Conservation (phyloP, 2,797 vertebrate genomes). For the Macrochelys suwanniensis region DNA sequence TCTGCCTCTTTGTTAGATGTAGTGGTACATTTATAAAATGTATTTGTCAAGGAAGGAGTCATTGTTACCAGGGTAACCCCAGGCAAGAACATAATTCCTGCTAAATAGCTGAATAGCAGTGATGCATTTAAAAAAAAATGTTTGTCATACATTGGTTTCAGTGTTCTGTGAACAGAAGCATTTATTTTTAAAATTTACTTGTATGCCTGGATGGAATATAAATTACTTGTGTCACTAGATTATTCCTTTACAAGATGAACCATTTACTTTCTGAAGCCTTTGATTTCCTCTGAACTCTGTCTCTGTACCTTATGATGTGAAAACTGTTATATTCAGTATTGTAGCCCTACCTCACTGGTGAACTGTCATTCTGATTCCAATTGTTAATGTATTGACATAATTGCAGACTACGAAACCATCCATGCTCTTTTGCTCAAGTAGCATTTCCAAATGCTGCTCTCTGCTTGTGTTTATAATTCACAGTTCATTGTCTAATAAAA, state of each 20-base stretch:
- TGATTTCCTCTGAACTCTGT: not conserved
- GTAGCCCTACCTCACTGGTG: not conserved
- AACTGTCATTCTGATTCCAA: not conserved
- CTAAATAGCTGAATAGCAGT: not conserved
- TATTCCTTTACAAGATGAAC: not conserved
- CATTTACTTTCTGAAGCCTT: not conserved
- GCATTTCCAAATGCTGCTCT: not conserved
- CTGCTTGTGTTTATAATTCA: slow-evolving; percentile 33
- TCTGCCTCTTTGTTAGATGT: not conserved
- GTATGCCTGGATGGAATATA: not conserved
- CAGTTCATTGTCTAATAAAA: slow-evolving; percentile 30
- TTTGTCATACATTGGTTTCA: not conserved
- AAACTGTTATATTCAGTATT: not conserved
- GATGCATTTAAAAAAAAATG: accelerated
- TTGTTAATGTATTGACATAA: accelerated
- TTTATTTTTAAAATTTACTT: not conserved
- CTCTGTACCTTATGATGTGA: not conserved
- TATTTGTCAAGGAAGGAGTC: not conserved
- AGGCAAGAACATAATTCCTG: accelerated
- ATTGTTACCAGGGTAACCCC: not conserved
- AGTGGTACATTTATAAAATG: not conserved
- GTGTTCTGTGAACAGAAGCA: not conserved
- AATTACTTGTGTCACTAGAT: accelerated
- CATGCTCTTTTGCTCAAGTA: not conserved
- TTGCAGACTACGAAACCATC: not conserved